Conservation (phyloP, 2,888 invertebrate genomes). For the Nowickia ferox region DNA sequence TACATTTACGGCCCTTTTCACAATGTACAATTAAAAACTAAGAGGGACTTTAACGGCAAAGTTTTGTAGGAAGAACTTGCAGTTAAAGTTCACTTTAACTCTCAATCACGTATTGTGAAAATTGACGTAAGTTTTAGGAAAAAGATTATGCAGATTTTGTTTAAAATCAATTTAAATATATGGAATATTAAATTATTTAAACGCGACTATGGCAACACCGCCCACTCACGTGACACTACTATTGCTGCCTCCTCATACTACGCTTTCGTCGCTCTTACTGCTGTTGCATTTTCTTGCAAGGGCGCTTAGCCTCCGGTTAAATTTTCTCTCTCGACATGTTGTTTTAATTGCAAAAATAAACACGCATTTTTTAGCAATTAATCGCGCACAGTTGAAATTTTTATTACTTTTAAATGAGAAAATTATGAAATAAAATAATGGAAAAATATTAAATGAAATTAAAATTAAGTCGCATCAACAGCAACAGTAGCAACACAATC, state of each 20-base stretch:
- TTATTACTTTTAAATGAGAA: constrained; percentile 70
- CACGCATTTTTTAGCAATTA: constrained; percentile 74
- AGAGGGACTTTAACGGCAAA: too few relatives aligned
- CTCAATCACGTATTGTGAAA: too few relatives aligned
- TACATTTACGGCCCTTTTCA: too few relatives aligned
- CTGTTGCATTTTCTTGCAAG: constrained; percentile 5
- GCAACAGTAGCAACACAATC: constrained; percentile 43
- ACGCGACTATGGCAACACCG: too few relatives aligned
- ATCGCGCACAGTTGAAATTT: constrained; percentile 71
- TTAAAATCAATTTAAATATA: too few relatives aligned
- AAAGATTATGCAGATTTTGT: too few relatives aligned
- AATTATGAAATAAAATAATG: constrained; percentile 68
- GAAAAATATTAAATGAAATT: constrained; percentile 55
- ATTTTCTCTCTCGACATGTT: constrained; percentile 59
- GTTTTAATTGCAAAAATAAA: constrained; percentile 74
- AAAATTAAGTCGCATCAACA: constrained; percentile 49
- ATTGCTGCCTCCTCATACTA: background rate
- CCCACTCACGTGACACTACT: constrained; percentile 63
- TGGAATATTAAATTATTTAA: too few relatives aligned
- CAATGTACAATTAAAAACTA: too few relatives aligned
- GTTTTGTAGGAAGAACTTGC: too few relatives aligned
- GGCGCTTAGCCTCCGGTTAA: constrained; percentile 41
- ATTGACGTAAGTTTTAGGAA: too few relatives aligned
- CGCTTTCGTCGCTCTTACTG: constrained; percentile 20
- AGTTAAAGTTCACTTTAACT: too few relatives aligned